Base-by-base conservation (phyloP, 2,888 invertebrate species). In the Callyntrura guangdongensis region DNA sequence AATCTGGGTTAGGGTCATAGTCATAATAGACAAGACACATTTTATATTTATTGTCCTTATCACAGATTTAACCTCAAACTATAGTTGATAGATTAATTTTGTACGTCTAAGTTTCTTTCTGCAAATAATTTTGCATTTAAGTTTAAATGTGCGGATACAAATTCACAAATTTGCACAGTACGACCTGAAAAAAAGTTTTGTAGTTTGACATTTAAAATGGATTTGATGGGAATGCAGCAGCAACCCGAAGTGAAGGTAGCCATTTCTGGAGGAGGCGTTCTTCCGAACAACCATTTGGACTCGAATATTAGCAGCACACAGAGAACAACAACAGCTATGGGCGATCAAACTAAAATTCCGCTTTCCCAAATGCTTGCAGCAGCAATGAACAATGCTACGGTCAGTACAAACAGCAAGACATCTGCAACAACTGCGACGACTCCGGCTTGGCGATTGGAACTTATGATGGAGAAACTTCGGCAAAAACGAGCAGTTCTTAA, bases 401-500 rank as follows among this genome's bases (percentile, higher is more conserved):
- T 53, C 14, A 49, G 0, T 14, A 61, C 79, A 12, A 74, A 9
- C 20, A 74, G n/a, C 22, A 84, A 84, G 8, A 9, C 17, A 17
- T 8, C 49, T 4, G 45, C 17, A 45, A 17, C 47, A 17, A 1
- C 36, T 5, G 53, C 17, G 11, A 11, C 53, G 11, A 88, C 93
- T n/a, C 93, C 93, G 27, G 72, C 88, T 14, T 94, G 94, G 94
- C 91, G 93, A 81, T 64, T 94, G 61, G 93, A 98, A 95, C 96
- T 98, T 91, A 96, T 98, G 92, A 98, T 99, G 98, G 98, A 99
- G 95, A 98, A 98, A 94, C 95, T 99, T 84, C 96, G 98, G 89
- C 97, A 97, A 67, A 98, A 98, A 95, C 96, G 97, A 92, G 96
- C 97, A 83, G 97, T 98, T 93, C 97, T 97, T 94, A 98, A 98